Evolutionary conservation across 2,797 vertebrate species (phyloP), one percentile per base, ranked within the genome.

Genomic region (Diplodus puntazzo): DNA sequence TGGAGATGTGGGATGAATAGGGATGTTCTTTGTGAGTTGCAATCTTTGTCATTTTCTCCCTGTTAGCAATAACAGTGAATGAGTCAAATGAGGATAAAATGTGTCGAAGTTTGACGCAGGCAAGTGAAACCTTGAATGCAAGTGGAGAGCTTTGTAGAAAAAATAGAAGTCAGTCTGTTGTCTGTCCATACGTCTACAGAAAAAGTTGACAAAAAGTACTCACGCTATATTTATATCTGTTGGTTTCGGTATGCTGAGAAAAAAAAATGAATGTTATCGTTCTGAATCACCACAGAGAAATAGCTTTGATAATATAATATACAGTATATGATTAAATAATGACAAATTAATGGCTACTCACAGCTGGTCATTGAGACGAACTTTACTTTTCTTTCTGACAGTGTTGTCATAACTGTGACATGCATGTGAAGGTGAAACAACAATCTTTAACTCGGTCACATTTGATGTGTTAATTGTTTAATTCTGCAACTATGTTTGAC

Each of bases 1-100:
- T 93, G 61, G 93, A 93, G 82, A 93, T 96, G 86, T 97, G 95
- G 27, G 95, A 97, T 63, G 96, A 87, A 88, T 95, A 97, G 8
- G 95, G 95, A 82, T 97, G 95, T 78, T 95, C 89, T 74, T 86
- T 89, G 13, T 89, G 92, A 82, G 93, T 87, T 0, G 78, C 63
- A 52, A 82, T 81, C 58, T 87, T 91, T 67, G 92, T 90, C 81
- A 90, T 87, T 77, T 94, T 95, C 80, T 91, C 74, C 18, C 95
- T 95, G 75, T 65, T 74, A 69, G 65, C 77, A 54, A 13, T 20
- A 83, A 63, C 14, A 61, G 61, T 8, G 65, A 45, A 89, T 62
- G 27, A 57, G 64, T 34, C 8, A 5, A 34, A 70, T 5, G 4
- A 21, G 71, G 1, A 39, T 11, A 6, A 53, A 50, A 11, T 9